Base-by-base conservation (phyloP, 2,888 invertebrate species). In the Pherbina coryleti region DNA sequence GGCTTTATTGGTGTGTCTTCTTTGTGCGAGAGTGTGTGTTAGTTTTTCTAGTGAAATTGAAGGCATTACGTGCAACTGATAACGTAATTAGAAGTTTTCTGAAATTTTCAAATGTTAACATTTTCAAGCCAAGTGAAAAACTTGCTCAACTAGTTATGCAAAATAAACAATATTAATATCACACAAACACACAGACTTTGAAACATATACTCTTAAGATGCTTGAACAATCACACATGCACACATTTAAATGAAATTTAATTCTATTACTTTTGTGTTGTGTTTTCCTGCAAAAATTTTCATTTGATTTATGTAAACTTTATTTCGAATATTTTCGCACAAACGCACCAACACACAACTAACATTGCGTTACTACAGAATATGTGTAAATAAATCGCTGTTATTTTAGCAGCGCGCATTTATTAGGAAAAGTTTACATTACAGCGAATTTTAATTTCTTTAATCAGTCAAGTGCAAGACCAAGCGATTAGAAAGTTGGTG, bases 151-250 rank as follows among this genome's bases (percentile, higher is more conserved):
- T 79, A 78, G 70, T 80, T 80, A 78, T 77, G 80, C 82, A 86
- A 82, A 82, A 86, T 86, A 86, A 85, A 86, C 86, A 85, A 85
- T 84, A 85, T 85, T 85, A 86, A 86, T 86, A 86, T 86, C 86
- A 84, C 83, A 86, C 82, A 84, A 82, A 85, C 82, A 82, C 75
- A 31, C 31, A 25, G 2, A 62, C 22, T 3, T 66, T 62, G 70
- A 19, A 22, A 17, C 51, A 55, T 14, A 44, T 44, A 44, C 44
- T 44, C 14, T 44, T 44, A 44, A 44, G 44, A 44, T 44, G 37
- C 9, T 37, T 37, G 37, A 4, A n/a, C 34, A 25, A 22, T 22
- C 53, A 53, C 25, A 62, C 28, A 25, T 25, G 28, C 3, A 3
- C 34, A 2, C 17, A 37, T 31, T 62, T 19, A 11, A 62, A 34